Conservation (phyloP, 30 jellyfish, hydroid and myxozoan species). For the Aurelia aurita complex sp. Pacific region DNA sequence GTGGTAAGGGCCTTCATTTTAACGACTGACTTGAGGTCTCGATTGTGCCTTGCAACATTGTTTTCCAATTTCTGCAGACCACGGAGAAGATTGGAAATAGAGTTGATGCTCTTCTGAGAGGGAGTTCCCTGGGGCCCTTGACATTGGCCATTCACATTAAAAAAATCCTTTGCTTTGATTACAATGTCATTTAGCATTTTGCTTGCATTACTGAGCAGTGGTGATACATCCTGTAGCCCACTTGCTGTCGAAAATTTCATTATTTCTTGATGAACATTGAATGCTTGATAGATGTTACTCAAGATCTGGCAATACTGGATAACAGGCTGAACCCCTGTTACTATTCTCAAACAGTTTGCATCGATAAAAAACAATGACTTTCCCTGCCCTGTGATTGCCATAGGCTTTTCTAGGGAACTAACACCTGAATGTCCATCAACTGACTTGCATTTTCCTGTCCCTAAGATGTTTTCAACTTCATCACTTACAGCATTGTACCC, state of each 20-base stretch:
- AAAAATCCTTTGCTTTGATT: no score
- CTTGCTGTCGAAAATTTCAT: not conserved
- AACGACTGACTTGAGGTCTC: no score
- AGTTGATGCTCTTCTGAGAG: no score
- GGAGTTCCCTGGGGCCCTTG: no score
- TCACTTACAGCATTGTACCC: slow-evolving; percentile 5
- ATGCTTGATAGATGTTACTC: not conserved
- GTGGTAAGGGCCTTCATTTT: no score
- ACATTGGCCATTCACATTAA: no score
- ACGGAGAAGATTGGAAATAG: no score
- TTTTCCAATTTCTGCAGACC: no score
- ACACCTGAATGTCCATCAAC: slow-evolving; percentile 28
- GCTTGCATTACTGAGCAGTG: no score
- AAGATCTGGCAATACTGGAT: slow-evolving; percentile 25
- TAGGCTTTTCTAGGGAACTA: slow-evolving; percentile 7
- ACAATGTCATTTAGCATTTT: no score
- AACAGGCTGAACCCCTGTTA: slow-evolving; percentile 22
- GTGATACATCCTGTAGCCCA: no score
- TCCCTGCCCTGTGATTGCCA: slow-evolving; percentile 22
- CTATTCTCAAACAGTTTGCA: slow-evolving; percentile 12
- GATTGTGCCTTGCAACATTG: no score
- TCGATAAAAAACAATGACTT: slow-evolving; percentile 17
- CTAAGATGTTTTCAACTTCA: not conserved
- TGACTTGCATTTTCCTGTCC: slow-evolving; percentile 7
- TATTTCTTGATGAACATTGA: not conserved